Percentiles rank a stretch among this genome's conserved stretches.
Conservation (phyloP, 23 tunicate species). For the Halocynthia aurantium region DNA sequence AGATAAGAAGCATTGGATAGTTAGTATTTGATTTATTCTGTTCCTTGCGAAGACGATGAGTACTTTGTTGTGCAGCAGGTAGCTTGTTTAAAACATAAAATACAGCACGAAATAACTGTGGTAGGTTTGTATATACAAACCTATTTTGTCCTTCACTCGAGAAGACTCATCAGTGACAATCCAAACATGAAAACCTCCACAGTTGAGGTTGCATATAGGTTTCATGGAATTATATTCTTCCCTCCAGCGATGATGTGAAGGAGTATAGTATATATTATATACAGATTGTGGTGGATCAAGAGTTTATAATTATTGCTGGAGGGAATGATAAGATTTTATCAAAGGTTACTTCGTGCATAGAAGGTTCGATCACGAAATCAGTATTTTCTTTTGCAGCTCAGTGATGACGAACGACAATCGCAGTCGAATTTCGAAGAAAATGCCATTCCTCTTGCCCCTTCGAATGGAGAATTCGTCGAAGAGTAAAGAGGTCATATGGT, state of each 20-base stretch:
- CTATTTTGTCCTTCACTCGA: too few relatives aligned
- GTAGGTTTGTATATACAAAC: too few relatives aligned
- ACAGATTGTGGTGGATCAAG: too few relatives aligned
- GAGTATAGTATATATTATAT: too few relatives aligned
- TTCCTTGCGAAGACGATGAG: background rate
- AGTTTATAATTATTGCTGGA: background rate
- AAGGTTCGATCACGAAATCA: background rate
- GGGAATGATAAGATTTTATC: background rate
- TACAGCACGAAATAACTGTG: too few relatives aligned
- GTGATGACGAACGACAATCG: background rate
- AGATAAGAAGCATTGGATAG: constrained; percentile 70
- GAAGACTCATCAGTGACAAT: too few relatives aligned
- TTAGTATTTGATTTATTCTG: constrained; percentile 7
- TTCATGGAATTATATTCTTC: too few relatives aligned
- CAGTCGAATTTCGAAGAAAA: background rate
- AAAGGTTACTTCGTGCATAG: background rate
- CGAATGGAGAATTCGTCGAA: background rate
- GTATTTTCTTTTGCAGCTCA: background rate
- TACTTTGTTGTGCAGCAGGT: background rate
- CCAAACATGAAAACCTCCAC: too few relatives aligned
- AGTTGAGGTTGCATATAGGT: too few relatives aligned
- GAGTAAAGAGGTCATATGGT: too few relatives aligned
- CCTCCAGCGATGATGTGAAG: too few relatives aligned
- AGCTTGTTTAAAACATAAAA: background rate
- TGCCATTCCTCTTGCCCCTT: background rate